Evolutionary conservation across 2,797 vertebrate genomes (phyloP), one percentile per base, ranked within the genome.

Genomic region (Phoebastria nigripes): DNA sequence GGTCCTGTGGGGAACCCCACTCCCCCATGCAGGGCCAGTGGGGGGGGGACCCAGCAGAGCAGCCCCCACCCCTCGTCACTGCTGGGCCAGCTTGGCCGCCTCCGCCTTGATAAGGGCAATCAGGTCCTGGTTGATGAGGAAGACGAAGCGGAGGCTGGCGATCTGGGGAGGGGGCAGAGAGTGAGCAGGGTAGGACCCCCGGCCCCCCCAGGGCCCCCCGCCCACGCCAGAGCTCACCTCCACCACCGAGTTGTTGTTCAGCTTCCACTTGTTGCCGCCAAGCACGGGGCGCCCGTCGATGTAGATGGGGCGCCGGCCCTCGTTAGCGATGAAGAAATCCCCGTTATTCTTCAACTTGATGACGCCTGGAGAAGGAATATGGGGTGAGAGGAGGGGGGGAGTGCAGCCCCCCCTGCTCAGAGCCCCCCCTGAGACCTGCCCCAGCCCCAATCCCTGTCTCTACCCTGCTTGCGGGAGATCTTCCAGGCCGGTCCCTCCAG

Each of bases 321-420:
- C 99, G 3, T 99, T 99, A 67, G 99, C 99, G 11, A 99, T 99
- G 96, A 99, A 99, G 97, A 99, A 99, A 86, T 99, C 99, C 4
- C 99, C 99, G 1, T 99, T 99, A 94, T 99, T 99, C 97, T 99
- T 99, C 92, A 99, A 95, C 93, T 99, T 99, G 90, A 99, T 99
- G 96, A 99, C 98, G 44, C 99, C 99, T 99, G 95, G 7, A 74
- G 59, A 12, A 16, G 42, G 6, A 5, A 14, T 12, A 3, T 1
- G 1, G 15, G 6, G 46, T 51, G 12, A 8, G 9, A 35, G 7
- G 19, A 35, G 25, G 13, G 9, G 22, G 37, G 37, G 35, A 35
- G 22, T 13, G 49, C 19, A 35, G 37, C 35, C 65, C 28, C 20
- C 39, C 33, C 18, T 3, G 12, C 13, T 12, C 51, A 28, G 18